Evolutionary conservation across 2,113 vertebrate species (phyloP).

Genomic region (Philantomba maxwellii): DNA sequence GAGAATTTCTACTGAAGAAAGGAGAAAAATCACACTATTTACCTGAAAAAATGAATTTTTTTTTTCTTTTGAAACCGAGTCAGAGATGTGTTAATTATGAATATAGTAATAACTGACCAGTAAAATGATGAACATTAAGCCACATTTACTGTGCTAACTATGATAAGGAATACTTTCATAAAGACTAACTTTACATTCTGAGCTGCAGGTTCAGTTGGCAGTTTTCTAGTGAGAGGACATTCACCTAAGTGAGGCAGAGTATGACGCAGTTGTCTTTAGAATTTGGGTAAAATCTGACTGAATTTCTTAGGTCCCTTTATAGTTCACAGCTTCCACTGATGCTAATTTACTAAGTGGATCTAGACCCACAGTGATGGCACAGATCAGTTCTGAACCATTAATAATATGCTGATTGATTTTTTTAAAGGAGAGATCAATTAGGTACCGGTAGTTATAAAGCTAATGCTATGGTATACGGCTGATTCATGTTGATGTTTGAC

Average conservation of each 20-base stretch:
- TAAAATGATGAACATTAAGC: not conserved
- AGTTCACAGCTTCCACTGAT: not conserved
- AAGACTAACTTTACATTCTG: not conserved
- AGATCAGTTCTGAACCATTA: not conserved
- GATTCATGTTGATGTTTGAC: not conserved
- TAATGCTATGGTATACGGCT: not conserved
- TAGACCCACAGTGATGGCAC: not conserved
- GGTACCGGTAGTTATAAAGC: not conserved
- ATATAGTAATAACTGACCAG: not conserved
- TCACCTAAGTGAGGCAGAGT: not conserved
- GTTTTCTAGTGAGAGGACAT: not conserved
- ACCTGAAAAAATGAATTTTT: not conserved
- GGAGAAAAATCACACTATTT: not conserved
- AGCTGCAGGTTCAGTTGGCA: not conserved
- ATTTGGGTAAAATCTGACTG: not conserved
- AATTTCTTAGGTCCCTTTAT: not conserved
- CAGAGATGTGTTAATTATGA: not conserved
- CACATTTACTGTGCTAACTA: not conserved
- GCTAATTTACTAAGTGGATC: not conserved
- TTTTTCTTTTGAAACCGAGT: not conserved
- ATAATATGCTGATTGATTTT: not conserved
- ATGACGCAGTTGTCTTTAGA: not conserved
- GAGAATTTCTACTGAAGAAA: not conserved
- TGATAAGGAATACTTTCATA: not conserved
- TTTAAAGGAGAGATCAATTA: not conserved